Conservation (phyloP, 2,113 vertebrate genomes). For the Pluvialis apricaria region DNA sequence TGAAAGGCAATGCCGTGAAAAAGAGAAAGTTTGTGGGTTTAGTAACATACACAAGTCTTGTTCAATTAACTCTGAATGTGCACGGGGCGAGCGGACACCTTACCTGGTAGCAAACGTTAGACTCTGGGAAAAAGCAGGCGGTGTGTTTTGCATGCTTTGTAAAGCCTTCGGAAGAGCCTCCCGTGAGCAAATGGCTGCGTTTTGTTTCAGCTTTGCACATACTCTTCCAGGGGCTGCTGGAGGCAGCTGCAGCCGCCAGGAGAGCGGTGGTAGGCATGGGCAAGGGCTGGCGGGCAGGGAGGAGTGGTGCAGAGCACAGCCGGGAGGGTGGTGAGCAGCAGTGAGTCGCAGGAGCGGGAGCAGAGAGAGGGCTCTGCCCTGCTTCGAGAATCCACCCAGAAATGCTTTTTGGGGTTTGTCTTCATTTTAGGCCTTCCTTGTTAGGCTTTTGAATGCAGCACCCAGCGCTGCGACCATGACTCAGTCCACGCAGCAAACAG, state of each 20-base stretch:
- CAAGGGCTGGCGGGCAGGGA: accelerated
- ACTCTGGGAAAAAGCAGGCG: neutral
- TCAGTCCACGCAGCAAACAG: neutral
- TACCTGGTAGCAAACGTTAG: neutral
- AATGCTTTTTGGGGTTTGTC: neutral
- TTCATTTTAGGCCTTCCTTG: neutral
- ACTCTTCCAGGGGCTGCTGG: neutral
- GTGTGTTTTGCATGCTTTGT: neutral
- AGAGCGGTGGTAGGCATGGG: neutral
- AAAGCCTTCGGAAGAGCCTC: neutral
- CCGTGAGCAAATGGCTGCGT: neutral
- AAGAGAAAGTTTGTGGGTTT: neutral
- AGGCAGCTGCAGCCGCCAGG: neutral
- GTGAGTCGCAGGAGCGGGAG: neutral
- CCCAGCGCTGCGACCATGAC: accelerated
- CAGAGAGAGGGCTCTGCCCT: accelerated
- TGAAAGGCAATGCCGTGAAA: neutral
- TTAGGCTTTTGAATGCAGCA: neutral
- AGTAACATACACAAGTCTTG: neutral
- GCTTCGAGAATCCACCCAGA: neutral
- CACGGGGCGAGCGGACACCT: accelerated
- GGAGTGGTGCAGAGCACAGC: accelerated
- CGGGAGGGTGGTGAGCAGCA: neutral
- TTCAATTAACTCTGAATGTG: neutral
- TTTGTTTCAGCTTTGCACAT: neutral